Conservation (phyloP, 2,113 vertebrate genomes). For the Coregonus clupeaformis region DNA sequence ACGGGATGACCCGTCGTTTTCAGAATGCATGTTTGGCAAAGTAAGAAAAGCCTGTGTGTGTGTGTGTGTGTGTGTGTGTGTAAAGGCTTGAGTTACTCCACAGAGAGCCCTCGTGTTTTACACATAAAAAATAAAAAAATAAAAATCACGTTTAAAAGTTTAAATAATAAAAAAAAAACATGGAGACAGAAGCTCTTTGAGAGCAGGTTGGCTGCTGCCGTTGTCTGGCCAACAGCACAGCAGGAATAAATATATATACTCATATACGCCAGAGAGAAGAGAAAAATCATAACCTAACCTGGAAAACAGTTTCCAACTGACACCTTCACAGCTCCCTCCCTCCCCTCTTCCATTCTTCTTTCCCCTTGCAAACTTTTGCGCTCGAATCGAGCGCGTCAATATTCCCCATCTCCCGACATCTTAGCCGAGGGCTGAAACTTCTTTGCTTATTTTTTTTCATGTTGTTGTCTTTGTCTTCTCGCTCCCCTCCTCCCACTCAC, state of each 20-base stretch:
- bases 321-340: slow-evolving; percentile 35
- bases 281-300: slow-evolving; percentile 31
- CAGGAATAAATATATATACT: slow-evolving; percentile 73
- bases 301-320: slow-evolving; percentile 63
- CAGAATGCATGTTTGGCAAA: slow-evolving; percentile 54
- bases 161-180: slow-evolving; percentile 75
- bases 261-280: slow-evolving; percentile 57
- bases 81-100: slow-evolving; percentile 30
- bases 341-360: slow-evolving; percentile 22
- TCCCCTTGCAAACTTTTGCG: slow-evolving; percentile 37
- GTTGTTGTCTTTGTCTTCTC: slow-evolving; percentile 51
- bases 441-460: slow-evolving; percentile 42
- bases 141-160: slow-evolving; percentile 69
- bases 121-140: slow-evolving; percentile 55
- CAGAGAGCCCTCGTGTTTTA: slow-evolving; percentile 71
- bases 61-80: background rate
- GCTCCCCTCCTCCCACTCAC: slow-evolving; percentile 47
- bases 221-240: slow-evolving; percentile 66
- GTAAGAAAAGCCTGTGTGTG: slow-evolving; percentile 19
- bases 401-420: background rate
- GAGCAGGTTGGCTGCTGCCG: slow-evolving; percentile 72
- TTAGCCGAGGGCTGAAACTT: slow-evolving; percentile 35
- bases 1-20: slow-evolving; percentile 53
- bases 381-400: slow-evolving; percentile 29
- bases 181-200: slow-evolving; percentile 78